phyloP scores from a whole-genome alignment of 2,797 vertebrate genomes.

The Megalops cyprinoides region DNA sequence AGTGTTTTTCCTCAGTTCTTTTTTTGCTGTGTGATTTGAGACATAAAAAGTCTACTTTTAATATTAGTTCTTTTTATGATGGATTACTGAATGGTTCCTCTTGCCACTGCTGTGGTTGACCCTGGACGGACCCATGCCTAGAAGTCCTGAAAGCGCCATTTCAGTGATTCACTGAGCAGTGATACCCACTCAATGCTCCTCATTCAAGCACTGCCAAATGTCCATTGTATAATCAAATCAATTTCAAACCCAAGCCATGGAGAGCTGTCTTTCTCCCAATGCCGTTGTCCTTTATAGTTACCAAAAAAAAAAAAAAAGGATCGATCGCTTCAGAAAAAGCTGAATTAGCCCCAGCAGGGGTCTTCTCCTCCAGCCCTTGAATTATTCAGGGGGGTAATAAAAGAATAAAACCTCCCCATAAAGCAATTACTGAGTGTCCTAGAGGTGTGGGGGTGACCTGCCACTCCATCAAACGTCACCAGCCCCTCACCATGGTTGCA shows the following conservation, averaged over 20 bases:
- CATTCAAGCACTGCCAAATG: slow-evolving; percentile 39
- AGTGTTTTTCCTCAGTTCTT: too few relatives aligned
- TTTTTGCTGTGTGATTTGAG: too few relatives aligned
- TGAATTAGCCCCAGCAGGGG: slow-evolving; percentile 20
- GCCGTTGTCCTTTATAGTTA: slow-evolving; percentile 56
- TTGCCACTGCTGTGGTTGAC: neutral
- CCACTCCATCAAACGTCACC: neutral
- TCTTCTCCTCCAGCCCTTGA: slow-evolving; percentile 6
- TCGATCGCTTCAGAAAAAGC: slow-evolving; percentile 38
- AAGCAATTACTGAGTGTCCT: slow-evolving; percentile 28
- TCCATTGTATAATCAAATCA: slow-evolving; percentile 48
- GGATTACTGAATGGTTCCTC: neutral
- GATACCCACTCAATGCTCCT: neutral
- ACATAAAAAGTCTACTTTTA: too few relatives aligned
- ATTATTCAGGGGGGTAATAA: slow-evolving; percentile 37
- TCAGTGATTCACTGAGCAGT: neutral
- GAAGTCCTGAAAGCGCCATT: neutral
- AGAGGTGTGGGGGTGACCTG: neutral
- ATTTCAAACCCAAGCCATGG: slow-evolving; percentile 41
- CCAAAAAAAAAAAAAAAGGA: slow-evolving; percentile 51
- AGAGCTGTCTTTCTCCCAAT: slow-evolving; percentile 58
- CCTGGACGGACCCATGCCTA: neutral
- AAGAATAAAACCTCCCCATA: slow-evolving; percentile 26
- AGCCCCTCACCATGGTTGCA: too few relatives aligned
- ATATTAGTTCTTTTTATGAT: neutral